Percentiles rank a stretch among this genome's conserved stretches.
Evolutionary conservation across 2,113 vertebrate genomes (phyloP).

Genomic region (Axis porcinus): DNA sequence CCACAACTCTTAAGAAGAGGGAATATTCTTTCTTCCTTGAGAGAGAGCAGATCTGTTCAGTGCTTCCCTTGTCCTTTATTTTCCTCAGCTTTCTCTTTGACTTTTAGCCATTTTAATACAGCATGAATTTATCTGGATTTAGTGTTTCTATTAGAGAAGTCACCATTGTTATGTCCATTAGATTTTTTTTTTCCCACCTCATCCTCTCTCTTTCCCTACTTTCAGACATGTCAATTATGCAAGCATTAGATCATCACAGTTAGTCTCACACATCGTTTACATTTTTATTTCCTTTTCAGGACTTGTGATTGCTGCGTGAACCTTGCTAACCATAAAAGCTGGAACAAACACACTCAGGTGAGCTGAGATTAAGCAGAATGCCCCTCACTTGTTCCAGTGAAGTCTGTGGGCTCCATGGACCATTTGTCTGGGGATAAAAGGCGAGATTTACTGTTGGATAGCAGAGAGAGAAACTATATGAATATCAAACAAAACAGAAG

Average conservation of each 20-base stretch:
- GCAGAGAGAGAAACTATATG: not conserved
- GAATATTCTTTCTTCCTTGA: not conserved
- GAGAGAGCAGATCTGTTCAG: not conserved
- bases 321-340: not conserved
- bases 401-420: not conserved
- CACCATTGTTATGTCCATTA: not conserved
- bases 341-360: not conserved
- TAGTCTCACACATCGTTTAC: not conserved
- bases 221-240: not conserved
- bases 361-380: not conserved
- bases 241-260: not conserved
- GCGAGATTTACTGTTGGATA: not conserved
- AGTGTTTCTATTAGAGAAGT: not conserved
- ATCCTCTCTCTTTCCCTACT: not conserved
- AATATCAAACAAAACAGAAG: not conserved
- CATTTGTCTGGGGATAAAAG: not conserved
- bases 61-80: not conserved
- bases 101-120: not conserved
- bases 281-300: not conserved
- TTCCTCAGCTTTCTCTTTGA: not conserved
- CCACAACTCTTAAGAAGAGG: not conserved
- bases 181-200: not conserved
- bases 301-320: not conserved
- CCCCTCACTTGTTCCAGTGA: not conserved
- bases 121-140: not conserved